Evolutionary conservation across 2,888 invertebrate genomes (phyloP).

Genomic region (Ceriagrion tenellum): DNA sequence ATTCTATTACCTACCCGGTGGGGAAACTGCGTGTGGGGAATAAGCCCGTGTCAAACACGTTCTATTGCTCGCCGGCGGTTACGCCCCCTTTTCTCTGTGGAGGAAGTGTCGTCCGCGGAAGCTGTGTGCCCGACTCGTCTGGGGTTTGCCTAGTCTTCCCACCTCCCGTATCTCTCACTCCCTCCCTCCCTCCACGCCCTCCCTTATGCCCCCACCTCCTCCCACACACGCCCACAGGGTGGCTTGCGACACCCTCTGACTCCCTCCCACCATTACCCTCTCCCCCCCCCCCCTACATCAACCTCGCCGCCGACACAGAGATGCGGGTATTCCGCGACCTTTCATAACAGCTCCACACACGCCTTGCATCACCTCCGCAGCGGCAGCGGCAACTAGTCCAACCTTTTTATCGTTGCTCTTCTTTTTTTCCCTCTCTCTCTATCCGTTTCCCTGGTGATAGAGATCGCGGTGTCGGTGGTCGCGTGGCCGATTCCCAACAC

Average conservation of each 20-base stretch:
- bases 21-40: no score
- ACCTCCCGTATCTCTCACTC: no score
- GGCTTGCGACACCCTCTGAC: not conserved
- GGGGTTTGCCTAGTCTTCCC: not conserved
- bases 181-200: no score
- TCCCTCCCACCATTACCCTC: not conserved
- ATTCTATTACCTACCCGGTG: no score
- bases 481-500: not conserved
- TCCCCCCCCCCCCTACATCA: not conserved
- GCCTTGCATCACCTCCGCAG: not conserved
- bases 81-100: no score
- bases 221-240: not conserved
- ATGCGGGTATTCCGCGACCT: conserved; percentile 16
- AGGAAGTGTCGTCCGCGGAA: no score
- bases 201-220: not conserved
- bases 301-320: not conserved
- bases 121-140: not conserved
- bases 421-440: not conserved
- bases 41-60: no score
- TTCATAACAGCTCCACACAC: not conserved
- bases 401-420: not conserved
- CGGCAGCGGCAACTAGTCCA: not conserved
- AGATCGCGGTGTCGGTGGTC: not conserved
- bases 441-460: conserved; percentile 1
- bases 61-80: no score